A percentile compares a stretch with the other conserved stretches of the same genome.
Evolutionary conservation across 2,113 vertebrate genomes (phyloP).

Genomic region (Thalassoma bifasciatum): DNA sequence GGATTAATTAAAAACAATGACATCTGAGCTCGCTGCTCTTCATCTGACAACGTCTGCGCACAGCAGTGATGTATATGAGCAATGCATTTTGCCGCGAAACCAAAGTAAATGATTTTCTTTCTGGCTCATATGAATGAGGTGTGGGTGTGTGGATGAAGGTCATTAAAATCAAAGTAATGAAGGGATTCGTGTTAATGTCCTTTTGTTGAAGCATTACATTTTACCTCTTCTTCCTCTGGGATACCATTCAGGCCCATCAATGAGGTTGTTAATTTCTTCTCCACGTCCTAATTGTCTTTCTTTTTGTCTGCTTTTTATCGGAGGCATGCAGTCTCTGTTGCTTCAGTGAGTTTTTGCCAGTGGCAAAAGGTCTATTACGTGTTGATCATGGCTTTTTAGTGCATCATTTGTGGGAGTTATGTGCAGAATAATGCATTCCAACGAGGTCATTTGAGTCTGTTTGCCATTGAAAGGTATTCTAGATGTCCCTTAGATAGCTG

Average conservation of each 20-base stretch:
- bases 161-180: conserved; percentile 70
- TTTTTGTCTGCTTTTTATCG: conserved; percentile 73
- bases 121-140: conserved; percentile 21
- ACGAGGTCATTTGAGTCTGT: conserved; percentile 39
- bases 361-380: conserved; percentile 56
- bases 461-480: conserved; percentile 35
- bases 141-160: conserved; percentile 13
- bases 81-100: conserved; percentile 22
- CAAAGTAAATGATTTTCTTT: conserved; percentile 35
- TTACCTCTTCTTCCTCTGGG: conserved; percentile 59
- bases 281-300: conserved; percentile 65
- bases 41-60: conserved; percentile 22
- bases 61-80: conserved; percentile 32
- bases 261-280: conserved; percentile 65
- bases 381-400: conserved; percentile 61
- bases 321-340: conserved; percentile 50
- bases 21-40: conserved; percentile 16
- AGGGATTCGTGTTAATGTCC: conserved; percentile 64
- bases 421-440: conserved; percentile 42
- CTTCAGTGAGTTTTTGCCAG: conserved; percentile 41
- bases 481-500: conserved; percentile 50
- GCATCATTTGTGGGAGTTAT: conserved; percentile 63
- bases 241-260: conserved; percentile 63
- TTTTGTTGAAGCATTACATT: conserved; percentile 62
- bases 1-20: conserved; percentile 47